These are phyloP conservation scores for Aricia artaxerxes DNA, from an alignment of 2,888 invertebrate genomes.

Conservation along the genomic window DNA sequence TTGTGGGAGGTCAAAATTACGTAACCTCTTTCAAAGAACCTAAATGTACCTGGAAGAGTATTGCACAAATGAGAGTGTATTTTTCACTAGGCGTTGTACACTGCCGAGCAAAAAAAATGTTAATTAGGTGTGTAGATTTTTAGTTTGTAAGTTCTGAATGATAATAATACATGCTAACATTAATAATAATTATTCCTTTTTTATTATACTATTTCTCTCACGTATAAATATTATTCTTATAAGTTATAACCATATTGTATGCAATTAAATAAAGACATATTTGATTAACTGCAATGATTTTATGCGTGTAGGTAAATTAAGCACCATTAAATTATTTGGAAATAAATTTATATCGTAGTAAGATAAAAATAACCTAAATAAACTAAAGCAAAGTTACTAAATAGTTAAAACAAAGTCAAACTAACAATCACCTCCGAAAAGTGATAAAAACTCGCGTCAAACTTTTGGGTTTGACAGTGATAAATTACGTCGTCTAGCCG, in stretches of 20 bases:
- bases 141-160: no score
- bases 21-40: slow-evolving; percentile 25
- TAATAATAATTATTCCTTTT: no score
- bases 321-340: background rate
- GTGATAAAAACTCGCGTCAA: slow-evolving; percentile 8
- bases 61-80: slow-evolving; percentile 29
- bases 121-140: background rate
- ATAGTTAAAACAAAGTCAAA: slow-evolving; percentile 9
- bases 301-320: no score
- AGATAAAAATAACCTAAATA: no score
- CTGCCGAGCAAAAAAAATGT: background rate
- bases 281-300: no score
- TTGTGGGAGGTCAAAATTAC: slow-evolving; percentile 29
- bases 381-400: background rate
- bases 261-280: no score
- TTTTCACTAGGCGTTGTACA: slow-evolving; percentile 32
- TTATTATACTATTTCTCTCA: no score
- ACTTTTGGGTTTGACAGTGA: slow-evolving; percentile 20
- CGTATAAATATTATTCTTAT: no score
- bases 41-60: slow-evolving; percentile 22
- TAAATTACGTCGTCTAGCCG: background rate
- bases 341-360: background rate
- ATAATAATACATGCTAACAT: no score
- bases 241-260: no score
- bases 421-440: slow-evolving; percentile 5